phyloP scores from a whole-genome alignment of 2,113 vertebrate genomes.

The Thamnaconus septentrionalis region DNA sequence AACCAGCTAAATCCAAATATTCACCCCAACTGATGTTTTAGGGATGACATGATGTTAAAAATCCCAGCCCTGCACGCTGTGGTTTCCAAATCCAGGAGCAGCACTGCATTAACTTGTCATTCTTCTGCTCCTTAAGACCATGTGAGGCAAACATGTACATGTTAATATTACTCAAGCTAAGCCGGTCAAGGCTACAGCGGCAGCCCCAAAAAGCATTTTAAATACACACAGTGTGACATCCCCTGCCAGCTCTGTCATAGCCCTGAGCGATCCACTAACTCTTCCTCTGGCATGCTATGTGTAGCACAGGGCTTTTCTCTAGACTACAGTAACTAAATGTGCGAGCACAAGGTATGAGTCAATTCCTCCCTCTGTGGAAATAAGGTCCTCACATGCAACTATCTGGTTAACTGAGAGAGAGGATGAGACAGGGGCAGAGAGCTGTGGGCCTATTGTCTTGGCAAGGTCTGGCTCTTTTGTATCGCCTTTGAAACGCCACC shows the following conservation, averaged over 20 bases:
- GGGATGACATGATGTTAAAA: background rate
- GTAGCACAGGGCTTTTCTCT: constrained; percentile 17
- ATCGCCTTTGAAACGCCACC: constrained; percentile 12
- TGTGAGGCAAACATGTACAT: constrained; percentile 6
- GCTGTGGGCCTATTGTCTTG: constrained; percentile 4
- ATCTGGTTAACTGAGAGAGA: constrained; percentile 6
- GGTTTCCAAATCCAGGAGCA: background rate
- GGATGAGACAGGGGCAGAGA: constrained; percentile 5
- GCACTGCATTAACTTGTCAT: constrained; percentile 5
- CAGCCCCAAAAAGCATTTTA: constrained; percentile 1
- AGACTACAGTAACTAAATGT: constrained; percentile 32
- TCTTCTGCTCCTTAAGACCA: background rate
- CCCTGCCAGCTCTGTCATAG: constrained; percentile 40
- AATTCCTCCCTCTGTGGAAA: constrained; percentile 25
- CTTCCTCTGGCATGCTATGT: constrained; percentile 26
- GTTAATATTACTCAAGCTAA: constrained; percentile 22
- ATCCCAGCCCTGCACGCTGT: background rate
- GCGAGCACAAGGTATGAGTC: constrained; percentile 16
- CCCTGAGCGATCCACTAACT: constrained; percentile 49
- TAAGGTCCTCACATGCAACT: constrained; percentile 19
- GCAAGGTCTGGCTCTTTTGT: constrained; percentile 14
- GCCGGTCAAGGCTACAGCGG: constrained; percentile 13
- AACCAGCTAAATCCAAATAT: too few relatives aligned
- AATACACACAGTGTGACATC: constrained; percentile 21
- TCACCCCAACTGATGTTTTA: background rate